Evolutionary conservation across 2,888 invertebrate genomes (phyloP), one percentile per base, ranked within the genome.

Genomic region (Mesorhabditis belari): DNA sequence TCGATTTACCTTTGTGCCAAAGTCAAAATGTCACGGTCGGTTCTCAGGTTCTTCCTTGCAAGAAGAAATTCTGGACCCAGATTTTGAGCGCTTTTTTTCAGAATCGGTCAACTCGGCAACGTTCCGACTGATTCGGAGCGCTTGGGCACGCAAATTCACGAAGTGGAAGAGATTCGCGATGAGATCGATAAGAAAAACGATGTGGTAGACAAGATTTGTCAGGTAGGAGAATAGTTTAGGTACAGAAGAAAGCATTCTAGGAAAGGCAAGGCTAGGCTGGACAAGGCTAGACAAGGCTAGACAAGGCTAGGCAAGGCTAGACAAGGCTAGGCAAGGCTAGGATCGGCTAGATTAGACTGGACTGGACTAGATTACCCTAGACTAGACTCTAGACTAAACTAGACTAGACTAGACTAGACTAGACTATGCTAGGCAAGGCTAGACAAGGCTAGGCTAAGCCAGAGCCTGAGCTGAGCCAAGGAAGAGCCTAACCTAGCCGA

Each of bases 211-310:
- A 35, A 35, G 44, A 9, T 35, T n/a, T 35, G 44, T n/a, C 44
- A 35, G 44, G 44, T 35, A 17, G 12, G 44, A 9, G 12, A 35
- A 9, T 2, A 35, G 44, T 35, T 17, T 1, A 35, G 12, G 44
- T 1, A 1, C 44, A 35, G 83, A 91, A 95, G 69, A 90, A 92
- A 71, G 88, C 88, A 76, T 88, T 91, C 79, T 90, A 94, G 58
- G 86, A 88, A 24, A 92, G 94, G 78, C n/a, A n/a, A n/a, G n/a
- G n/a, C n/a, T n/a, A n/a, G n/a, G n/a, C n/a, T n/a, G n/a, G n/a
- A n/a, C n/a, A n/a, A n/a, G n/a, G n/a, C n/a, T n/a, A n/a, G n/a
- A n/a, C n/a, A n/a, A n/a, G n/a, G n/a, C n/a, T n/a, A n/a, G n/a
- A n/a, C n/a, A n/a, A n/a, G n/a, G n/a, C n/a, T n/a, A n/a, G n/a